Percentiles rank a stretch among this genome's conserved stretches.
phyloP scores from a whole-genome alignment of 2,888 invertebrate species.

The Cordilura impudica region DNA sequence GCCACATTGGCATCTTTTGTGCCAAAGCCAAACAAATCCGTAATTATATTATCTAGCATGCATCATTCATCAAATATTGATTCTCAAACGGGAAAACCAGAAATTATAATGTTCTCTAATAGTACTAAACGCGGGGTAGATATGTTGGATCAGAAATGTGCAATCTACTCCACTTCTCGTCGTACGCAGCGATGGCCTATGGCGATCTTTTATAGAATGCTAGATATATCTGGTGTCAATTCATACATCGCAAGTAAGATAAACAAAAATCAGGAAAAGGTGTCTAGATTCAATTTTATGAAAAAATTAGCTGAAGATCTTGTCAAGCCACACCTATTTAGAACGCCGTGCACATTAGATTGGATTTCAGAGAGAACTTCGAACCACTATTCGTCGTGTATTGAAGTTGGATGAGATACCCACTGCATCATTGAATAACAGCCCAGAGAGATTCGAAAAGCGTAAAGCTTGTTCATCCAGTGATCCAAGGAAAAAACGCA shows the following conservation, averaged over 20 bases:
- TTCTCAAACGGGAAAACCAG: background rate
- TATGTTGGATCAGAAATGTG: background rate
- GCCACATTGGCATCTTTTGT: too few species aligned
- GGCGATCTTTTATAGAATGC: constrained; percentile 7
- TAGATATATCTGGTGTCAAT: constrained; percentile 4
- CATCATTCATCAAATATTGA: background rate
- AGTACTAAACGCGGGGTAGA: constrained; percentile 1
- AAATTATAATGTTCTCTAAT: background rate
- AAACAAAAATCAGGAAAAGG: too few species aligned
- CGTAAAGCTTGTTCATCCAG: background rate
- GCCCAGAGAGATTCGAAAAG: background rate
- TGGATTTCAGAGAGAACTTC: too few species aligned
- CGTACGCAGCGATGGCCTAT: background rate
- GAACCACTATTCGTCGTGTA: too few species aligned
- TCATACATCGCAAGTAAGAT: background rate
- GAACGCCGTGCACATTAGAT: too few species aligned
- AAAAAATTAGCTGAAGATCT: too few species aligned
- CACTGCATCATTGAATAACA: background rate
- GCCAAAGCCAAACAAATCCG: background rate
- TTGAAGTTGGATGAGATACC: too few species aligned
- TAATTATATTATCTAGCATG: background rate
- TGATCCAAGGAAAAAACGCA: too few species aligned
- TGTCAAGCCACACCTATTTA: too few species aligned
- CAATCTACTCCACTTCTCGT: background rate
- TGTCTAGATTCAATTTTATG: too few species aligned